Conservation (phyloP, 2,888 invertebrate species). For the Tolmerus cingulatus region DNA sequence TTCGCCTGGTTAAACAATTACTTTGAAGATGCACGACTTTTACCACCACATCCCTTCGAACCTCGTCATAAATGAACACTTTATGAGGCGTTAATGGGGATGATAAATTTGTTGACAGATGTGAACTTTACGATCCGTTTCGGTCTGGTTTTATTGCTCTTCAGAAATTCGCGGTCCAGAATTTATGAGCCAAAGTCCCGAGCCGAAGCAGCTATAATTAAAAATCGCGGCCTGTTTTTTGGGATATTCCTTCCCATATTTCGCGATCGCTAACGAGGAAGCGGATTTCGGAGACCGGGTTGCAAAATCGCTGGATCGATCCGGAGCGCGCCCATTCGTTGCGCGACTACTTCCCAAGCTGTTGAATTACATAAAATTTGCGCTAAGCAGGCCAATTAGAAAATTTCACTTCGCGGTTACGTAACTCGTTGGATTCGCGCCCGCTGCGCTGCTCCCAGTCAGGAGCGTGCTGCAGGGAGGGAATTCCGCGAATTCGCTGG, state of each 20-base stretch:
- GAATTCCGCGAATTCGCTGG: background rate
- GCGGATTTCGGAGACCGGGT: background rate
- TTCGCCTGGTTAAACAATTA: background rate
- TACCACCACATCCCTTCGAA: background rate
- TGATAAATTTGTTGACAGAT: constrained; percentile 28
- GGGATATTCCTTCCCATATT: background rate
- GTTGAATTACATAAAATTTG: constrained; percentile 10
- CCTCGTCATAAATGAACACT: background rate
- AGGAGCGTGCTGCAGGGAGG: background rate
- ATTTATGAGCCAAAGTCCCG: background rate
- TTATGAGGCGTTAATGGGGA: constrained; percentile 22
- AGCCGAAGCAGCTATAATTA: background rate
- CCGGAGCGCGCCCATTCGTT: background rate
- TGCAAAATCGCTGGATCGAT: background rate
- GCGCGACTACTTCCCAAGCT: background rate
- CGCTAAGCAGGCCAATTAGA: constrained; percentile 26
- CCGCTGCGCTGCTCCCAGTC: background rate
- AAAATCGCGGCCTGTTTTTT: background rate
- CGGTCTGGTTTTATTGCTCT: background rate
- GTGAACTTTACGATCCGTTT: constrained; percentile 3
- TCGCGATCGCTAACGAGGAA: background rate
- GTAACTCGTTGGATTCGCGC: background rate
- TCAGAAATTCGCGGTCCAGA: background rate
- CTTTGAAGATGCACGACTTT: constrained; percentile 24
- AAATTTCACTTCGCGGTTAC: constrained; percentile 22